Evolutionary conservation across 2,888 invertebrate species (phyloP), one percentile per base, ranked within the genome.

Genomic region (Actias luna): DNA sequence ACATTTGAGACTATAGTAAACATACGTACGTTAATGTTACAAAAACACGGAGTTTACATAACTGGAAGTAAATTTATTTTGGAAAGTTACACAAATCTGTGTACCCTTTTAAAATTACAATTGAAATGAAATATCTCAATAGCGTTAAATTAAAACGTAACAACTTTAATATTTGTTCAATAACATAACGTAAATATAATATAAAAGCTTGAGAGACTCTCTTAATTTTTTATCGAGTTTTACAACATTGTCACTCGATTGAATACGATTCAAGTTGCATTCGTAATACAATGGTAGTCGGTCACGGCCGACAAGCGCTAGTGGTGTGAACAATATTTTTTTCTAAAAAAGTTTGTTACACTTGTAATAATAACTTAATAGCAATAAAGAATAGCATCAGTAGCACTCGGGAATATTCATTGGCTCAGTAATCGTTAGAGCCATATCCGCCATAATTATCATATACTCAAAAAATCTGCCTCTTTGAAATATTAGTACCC

Each of bases 151-250:
- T 55, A 5, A 52, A 29, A 12, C 25, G 2, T 50, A 2, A 50
- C 22, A 25, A 22, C 46, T 50, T 50, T 39, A 59, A 8, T 18
- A 16, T 46, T 18, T 42, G 18, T 27, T 36, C n/a, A 42, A 16
- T 36, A 25, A 31, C 39, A 59, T 59, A 85, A 88, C 84, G 82
- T 80, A 82, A 82, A 82, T 75, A 75, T 80, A 82, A 82, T 75
- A 75, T 80, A 78, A 69, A 76, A 77, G 80, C 79, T 72, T 78
- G 79, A 81, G 64, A 72, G 79, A 77, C 78, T 87, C 83, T 83
- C 80, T 83, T 74, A 79, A 79, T 86, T 89, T 89, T 88, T 89
- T 72, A 83, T 27, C 63, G 69, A 75, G 83, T 87, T 88, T 84
- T 85, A 85, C 72, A 78, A 82, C 82, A 81, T 83, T 84, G 83